Percentiles rank a stretch among this genome's conserved stretches.
Conservation (phyloP, 1,140 invertebrate species). For the Platorchestia sp. region DNA sequence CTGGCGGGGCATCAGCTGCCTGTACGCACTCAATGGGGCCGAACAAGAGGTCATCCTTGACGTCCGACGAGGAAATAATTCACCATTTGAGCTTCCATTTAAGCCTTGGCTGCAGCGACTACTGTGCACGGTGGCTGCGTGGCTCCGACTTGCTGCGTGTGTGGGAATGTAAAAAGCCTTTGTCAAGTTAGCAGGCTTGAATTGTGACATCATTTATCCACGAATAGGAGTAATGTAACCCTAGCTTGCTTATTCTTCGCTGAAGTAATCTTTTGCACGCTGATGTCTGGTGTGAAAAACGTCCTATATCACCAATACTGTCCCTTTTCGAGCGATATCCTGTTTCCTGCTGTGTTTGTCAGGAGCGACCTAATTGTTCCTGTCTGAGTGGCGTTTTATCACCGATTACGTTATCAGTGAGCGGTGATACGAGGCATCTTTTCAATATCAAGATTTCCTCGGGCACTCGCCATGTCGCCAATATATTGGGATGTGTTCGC, state of each 20-base stretch:
- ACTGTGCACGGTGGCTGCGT: not conserved
- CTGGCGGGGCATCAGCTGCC: not conserved
- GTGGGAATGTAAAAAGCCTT: not conserved
- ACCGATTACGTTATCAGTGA: not conserved
- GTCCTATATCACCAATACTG: not conserved
- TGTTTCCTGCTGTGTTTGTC: not conserved
- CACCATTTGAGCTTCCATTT: not conserved
- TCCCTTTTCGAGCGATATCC: not conserved
- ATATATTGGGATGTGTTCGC: too few species aligned
- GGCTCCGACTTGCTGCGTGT: not conserved
- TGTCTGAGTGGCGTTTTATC: not conserved
- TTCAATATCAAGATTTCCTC: not conserved
- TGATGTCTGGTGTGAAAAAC: not conserved
- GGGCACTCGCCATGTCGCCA: not conserved
- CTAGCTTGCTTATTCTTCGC: not conserved
- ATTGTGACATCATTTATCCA: not conserved
- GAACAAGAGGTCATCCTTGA: not conserved
- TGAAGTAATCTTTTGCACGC: not conserved
- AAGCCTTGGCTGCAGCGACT: not conserved
- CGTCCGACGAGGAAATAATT: not conserved
- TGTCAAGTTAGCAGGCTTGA: not conserved
- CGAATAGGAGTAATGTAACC: not conserved
- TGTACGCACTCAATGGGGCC: not conserved
- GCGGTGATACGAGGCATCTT: not conserved
- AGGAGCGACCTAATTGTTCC: not conserved